Evolutionary conservation across 2,797 vertebrate genomes (phyloP), one percentile per base, ranked within the genome.

Genomic region (Petrocephalus sullivani): DNA sequence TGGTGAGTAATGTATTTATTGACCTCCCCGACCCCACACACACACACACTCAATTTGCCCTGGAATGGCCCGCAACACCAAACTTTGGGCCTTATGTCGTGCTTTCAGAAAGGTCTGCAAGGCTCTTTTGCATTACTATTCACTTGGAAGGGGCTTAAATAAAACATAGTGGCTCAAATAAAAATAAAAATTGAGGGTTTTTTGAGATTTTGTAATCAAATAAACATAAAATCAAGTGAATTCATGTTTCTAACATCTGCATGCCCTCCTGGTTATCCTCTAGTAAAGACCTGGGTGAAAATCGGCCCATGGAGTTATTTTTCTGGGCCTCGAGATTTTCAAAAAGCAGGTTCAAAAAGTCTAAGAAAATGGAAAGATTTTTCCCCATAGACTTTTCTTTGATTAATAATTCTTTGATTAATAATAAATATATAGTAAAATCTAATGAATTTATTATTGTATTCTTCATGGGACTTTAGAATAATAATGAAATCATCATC

Each of bases 41-140:
- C 89, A 89, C 89, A 75, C 88, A 88, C 87, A 53, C 21, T 53
- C 64, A 23, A 28, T 28, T 28, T 28, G 28, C 28, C 28, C 28
- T 28, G 51, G 87, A 81, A 86, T 89, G 67, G 37, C 19, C 49
- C 53, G 88, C 46, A 46, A 19, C 6, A 71, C 28, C 64, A 71
- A 37, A 37, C 64, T 71, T 14, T 37, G 64, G 7, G 49, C 37
- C 37, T 46, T 9, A 16, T 51, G 37, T 21, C 78, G 16, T 14
- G 37, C 16, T 82, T 21, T 41, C 33, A 51, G 78, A 41, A 82
- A 82, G 4, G 7, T 19, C 16, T n/a, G 78, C 16, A 19, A 82
- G 46, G 5, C 2, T 81, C 46, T 51, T 51, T 8, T 82, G 14
- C 78, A 51, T 16, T 8, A 21, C 19, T 2, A 82, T 49, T 82